phyloP scores from a whole-genome alignment of 2,113 vertebrate species.

The Craseonycteris thonglongyai region DNA sequence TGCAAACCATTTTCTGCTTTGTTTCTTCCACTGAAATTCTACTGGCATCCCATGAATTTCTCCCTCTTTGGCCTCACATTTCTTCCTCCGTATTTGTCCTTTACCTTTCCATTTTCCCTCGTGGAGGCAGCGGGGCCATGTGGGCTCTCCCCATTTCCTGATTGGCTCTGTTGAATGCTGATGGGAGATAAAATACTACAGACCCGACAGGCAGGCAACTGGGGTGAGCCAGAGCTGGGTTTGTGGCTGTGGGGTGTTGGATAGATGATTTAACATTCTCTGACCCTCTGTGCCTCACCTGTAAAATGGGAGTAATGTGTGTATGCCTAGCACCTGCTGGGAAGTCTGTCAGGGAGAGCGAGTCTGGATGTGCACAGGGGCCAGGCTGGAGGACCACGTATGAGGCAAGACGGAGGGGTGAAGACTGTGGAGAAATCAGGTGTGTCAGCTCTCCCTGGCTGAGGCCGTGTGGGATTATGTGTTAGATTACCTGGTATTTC shows the following conservation, averaged over 20 bases:
- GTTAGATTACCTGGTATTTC: background rate
- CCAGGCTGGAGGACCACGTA: background rate
- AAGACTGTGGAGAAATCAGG: background rate
- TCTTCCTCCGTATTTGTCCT: background rate
- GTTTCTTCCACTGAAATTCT: background rate
- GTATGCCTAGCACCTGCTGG: background rate
- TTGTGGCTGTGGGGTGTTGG: background rate
- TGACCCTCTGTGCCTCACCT: background rate
- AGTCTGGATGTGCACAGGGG: background rate
- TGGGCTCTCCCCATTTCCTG: background rate
- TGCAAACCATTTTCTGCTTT: background rate
- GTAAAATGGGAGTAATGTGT: background rate
- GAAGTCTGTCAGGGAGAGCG: background rate
- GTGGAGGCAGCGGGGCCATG: accelerated
- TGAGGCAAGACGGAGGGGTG: background rate
- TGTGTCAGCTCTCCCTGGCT: too few species aligned
- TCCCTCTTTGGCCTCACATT: background rate
- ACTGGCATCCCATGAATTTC: background rate
- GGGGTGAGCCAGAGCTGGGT: background rate
- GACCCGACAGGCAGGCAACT: background rate
- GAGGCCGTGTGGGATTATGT: background rate
- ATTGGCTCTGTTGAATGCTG: background rate
- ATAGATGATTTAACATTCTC: background rate
- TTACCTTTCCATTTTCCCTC: background rate
- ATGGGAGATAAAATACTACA: background rate